Conservation (phyloP, 1,140 invertebrate species). For the Dryas iulia region DNA sequence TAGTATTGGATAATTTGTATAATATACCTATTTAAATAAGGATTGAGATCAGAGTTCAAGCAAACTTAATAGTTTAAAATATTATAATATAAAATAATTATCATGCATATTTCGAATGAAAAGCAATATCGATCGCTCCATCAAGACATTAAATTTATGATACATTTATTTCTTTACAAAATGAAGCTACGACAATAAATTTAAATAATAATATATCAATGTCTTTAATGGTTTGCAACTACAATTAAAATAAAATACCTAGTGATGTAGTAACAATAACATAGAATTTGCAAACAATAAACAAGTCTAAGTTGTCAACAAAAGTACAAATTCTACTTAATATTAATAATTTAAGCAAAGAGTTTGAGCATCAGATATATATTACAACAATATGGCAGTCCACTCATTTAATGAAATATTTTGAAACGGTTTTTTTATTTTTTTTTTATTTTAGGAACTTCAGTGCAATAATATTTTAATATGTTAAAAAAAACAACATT, state of each 20-base stretch:
- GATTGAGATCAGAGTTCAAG: constrained; percentile 2
- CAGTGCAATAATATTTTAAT: not conserved
- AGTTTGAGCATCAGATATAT: constrained; percentile 65
- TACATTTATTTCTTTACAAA: constrained; percentile 12
- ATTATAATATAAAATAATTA: constrained; percentile 37
- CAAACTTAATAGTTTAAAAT: constrained; percentile 13
- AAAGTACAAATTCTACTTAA: constrained; percentile 39
- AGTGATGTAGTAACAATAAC: constrained; percentile 54
- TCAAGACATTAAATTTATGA: constrained; percentile 11
- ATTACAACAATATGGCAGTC: constrained; percentile 28
- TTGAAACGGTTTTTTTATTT: constrained; percentile 36
- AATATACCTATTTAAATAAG: not conserved
- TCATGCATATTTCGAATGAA: constrained; percentile 49
- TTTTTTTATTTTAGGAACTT: not conserved
- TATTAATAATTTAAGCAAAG: constrained; percentile 54
- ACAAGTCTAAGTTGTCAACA: constrained; percentile 37
- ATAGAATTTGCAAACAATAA: constrained; percentile 61
- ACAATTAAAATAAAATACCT: constrained; percentile 57
- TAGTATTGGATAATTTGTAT: too few relatives aligned
- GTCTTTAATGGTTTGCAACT: constrained; percentile 51
- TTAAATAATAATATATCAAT: constrained; percentile 26
- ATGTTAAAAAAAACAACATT: not conserved
- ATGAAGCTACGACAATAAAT: constrained; percentile 49
- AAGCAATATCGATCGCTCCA: constrained; percentile 45
- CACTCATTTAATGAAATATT: constrained; percentile 62